Evolutionary conservation across 2,888 invertebrate genomes (phyloP).

Genomic region (Chymomyza caudatula): DNA sequence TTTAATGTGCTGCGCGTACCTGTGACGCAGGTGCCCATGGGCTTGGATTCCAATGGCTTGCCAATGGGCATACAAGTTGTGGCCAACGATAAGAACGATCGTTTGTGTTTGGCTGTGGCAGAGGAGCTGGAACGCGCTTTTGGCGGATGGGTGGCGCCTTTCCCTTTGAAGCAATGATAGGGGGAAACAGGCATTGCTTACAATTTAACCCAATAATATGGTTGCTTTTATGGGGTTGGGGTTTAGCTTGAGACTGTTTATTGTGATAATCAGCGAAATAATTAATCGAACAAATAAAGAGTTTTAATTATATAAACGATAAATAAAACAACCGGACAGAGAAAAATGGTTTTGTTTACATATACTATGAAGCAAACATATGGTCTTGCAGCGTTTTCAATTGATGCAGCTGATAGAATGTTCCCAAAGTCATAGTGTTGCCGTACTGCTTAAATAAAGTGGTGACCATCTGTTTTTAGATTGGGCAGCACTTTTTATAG

Average conservation of each 20-base stretch:
- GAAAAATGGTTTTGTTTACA: not conserved
- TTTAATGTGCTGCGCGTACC: constrained; percentile 92
- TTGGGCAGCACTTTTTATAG: not conserved
- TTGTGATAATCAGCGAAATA: not conserved
- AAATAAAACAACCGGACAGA: not conserved
- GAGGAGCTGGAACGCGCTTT: constrained; percentile 91
- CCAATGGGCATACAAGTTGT: constrained; percentile 94
- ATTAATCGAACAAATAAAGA: not conserved
- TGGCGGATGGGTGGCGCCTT: constrained; percentile 92
- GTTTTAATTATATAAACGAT: not conserved
- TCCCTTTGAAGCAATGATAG: constrained; percentile 62
- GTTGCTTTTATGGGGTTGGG: constrained; percentile 41
- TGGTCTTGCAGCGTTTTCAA: not conserved
- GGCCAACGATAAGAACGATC: constrained; percentile 89
- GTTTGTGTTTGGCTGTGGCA: constrained; percentile 92
- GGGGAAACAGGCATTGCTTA: constrained; percentile 7
- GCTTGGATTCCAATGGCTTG: constrained; percentile 87
- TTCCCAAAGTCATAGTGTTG: not conserved
- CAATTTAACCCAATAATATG: not conserved
- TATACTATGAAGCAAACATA: not conserved
- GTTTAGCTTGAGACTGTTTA: constrained; percentile 30
- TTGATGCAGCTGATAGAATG: not conserved
- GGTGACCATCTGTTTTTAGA: too few species aligned
- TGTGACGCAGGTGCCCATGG: constrained; percentile 87
- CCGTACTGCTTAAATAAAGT: not conserved